Base-by-base conservation (phyloP, 2,797 vertebrate genomes). In the Lepidocolaptes lacrymiger region DNA sequence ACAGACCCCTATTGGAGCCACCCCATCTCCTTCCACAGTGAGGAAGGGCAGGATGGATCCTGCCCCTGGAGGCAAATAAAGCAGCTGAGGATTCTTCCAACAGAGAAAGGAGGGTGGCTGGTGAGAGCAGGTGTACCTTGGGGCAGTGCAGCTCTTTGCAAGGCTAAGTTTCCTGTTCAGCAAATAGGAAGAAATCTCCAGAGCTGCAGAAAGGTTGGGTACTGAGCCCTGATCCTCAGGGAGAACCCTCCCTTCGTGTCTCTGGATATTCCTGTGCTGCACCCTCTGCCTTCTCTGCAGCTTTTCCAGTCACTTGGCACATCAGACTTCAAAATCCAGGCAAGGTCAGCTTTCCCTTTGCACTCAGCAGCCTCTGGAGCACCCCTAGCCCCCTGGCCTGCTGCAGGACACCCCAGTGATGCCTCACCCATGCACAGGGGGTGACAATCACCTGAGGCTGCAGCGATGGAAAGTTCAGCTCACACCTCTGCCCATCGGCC, bases 401-500 rank as follows among this genome's bases (percentile, higher is more conserved):
- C 34, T 12, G 82, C 52, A 22, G 81, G 36, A 44, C 7, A 4
- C 2, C 20, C 15, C 32, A 4, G 17, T 0, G 7, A 1, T 16
- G 39, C 39, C 49, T 10, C 63, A 13, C 32, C 43, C 63, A 41
- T 2, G 0, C 20, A 7, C 44, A 1, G 46, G 0, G 41, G 54
- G 37, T 9, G 59, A 6, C 36, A 76, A 61, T 30, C 48, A 51
- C 58, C 80, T 18, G 17, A 5, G 46, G 52, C 41, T 48, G 71
- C 59, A 28, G 79, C 44, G 9, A 15, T 11, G 78, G 64, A 55
- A 91, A 88, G 36, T 49, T 66, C 81, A 64, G 15, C 51, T 55
- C 30, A 37, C 63, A 30, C 10, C 28, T 52, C 51, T 52, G 51
- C 28, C 51, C 52, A 54, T 32, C 10, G 19, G 19, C 3, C 93